Base-by-base conservation (phyloP, 2,888 invertebrate species). In the Mylabris sibirica region DNA sequence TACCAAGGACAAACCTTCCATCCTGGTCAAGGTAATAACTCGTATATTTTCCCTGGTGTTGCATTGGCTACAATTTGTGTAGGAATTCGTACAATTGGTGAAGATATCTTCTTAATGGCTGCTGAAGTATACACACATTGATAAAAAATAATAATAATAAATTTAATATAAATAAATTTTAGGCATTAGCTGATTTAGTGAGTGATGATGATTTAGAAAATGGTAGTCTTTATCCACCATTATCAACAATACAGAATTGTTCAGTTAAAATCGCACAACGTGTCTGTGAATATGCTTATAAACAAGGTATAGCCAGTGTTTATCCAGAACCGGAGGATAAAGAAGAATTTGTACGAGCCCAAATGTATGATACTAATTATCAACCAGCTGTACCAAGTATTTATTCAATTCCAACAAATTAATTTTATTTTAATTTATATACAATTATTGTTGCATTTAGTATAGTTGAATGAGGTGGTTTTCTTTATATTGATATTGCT, bases 1-100 rank as follows among this genome's bases (percentile, higher is more conserved):
- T 88, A 92, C 68, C 91, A 94, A 74, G 96, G 95, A 0, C 91
- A 93, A 83, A 91, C 91, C 9, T 92, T 90, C 83, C 86, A 91
- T 79, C 97, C 99, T 0, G 99, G 99, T 0, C 99, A 99, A 86
- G 99, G 99, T 69, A 98, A 98, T 87, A 98, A 98, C 87, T 92
- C 98, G 0, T 98, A 98, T 87, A 96, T 98, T 85, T 98, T 97
- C 90, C 99, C 99, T 20, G 99, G 98, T 3, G 89, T 97, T 75
- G 97, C 97, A 26, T 89, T 99, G 60, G 99, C 95, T 72, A 92
- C 94, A 67, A 91, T 98, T 76, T 92, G 93, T 79, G 93, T 95
- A 75, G 96, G 97, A 65, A 92, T 97, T 85, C 88, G 93, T 77
- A 94, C 93, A 80, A 96, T 99, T 82, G 91, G 93, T 14, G 98